These are phyloP conservation scores for Alsophila aescularia DNA, from an alignment of 2,888 invertebrate species.

Conservation along the genomic window DNA sequence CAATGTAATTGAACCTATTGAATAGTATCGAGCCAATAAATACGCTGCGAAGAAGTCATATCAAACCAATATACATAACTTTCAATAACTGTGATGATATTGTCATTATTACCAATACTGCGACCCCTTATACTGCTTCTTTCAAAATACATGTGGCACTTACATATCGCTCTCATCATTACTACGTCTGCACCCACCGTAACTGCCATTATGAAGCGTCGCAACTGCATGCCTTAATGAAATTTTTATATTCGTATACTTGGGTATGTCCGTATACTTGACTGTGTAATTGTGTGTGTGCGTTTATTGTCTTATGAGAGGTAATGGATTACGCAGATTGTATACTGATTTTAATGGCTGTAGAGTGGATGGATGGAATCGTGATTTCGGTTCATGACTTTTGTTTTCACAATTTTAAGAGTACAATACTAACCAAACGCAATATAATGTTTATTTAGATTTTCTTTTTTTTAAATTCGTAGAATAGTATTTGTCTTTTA, in stretches of 20 bases:
- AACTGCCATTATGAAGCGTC: slow-evolving; percentile 29
- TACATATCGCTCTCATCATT: neutral
- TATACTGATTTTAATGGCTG: slow-evolving; percentile 25
- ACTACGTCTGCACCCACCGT: slow-evolving; percentile 8
- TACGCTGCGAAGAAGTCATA: too few relatives aligned
- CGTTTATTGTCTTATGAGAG: slow-evolving; percentile 21
- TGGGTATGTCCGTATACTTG: neutral
- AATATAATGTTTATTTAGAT: neutral
- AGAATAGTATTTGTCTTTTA: too few relatives aligned
- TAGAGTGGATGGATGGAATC: neutral
- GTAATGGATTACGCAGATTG: slow-evolving; percentile 35
- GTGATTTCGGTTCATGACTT: too few relatives aligned
- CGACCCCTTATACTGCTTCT: neutral
- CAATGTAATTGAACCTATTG: too few relatives aligned
- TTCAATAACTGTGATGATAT: too few relatives aligned
- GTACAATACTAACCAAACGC: too few relatives aligned
- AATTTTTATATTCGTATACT: too few relatives aligned
- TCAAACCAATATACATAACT: too few relatives aligned
- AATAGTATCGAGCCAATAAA: too few relatives aligned
- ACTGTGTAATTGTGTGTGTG: neutral
- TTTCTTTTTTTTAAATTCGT: neutral
- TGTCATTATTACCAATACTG: too few relatives aligned
- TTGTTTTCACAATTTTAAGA: neutral
- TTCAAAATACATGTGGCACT: neutral
- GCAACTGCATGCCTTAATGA: too few relatives aligned